A percentile compares a stretch with the other conserved stretches of the same genome.
phyloP scores from a whole-genome alignment of 2,113 vertebrate species.

The Nothocercus nigrocapillus region DNA sequence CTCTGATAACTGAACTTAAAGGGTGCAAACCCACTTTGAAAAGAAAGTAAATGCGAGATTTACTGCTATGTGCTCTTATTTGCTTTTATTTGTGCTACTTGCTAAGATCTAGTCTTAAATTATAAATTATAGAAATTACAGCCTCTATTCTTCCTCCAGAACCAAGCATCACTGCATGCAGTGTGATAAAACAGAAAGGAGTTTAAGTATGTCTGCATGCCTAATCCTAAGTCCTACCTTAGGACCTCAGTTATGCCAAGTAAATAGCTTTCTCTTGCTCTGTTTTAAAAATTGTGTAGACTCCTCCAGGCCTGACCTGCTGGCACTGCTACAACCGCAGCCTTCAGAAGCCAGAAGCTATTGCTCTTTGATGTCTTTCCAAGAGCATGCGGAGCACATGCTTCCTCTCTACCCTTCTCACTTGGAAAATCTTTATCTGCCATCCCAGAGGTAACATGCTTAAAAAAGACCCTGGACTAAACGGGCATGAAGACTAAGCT shows the following conservation, averaged over 20 bases:
- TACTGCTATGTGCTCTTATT: neutral
- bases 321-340: neutral
- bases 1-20: constrained; percentile 36
- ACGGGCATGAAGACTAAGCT: neutral
- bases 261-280: neutral
- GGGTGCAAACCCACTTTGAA: neutral
- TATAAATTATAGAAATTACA: neutral
- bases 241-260: neutral
- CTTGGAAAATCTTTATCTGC: neutral
- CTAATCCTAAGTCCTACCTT: neutral
- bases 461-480: neutral
- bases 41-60: constrained; percentile 7
- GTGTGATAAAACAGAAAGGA: neutral
- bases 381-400: neutral
- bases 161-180: neutral
- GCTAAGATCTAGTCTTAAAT: neutral
- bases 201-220: neutral
- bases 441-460: neutral
- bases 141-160: neutral
- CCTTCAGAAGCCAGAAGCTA: neutral
- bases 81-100: neutral
- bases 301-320: neutral
- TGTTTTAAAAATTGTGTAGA: neutral
- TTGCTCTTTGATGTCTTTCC: neutral
- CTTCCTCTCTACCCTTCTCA: neutral